Conservation (phyloP, 2,113 vertebrate species). For the Circaetus cinerascens region DNA sequence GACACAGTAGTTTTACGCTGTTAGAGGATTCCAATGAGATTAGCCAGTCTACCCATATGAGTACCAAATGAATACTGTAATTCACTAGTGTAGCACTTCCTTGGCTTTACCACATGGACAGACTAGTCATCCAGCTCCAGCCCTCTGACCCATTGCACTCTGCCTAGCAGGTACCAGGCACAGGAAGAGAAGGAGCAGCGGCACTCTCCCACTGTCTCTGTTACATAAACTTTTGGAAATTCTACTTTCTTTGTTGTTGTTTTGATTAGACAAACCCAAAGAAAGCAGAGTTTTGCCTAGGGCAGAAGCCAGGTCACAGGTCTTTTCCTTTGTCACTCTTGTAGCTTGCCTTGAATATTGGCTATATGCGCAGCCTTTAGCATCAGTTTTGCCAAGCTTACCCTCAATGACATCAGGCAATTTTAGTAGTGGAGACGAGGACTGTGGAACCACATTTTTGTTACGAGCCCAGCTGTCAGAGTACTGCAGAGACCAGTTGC, state of each 20-base stretch:
- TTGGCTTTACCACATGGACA: not conserved
- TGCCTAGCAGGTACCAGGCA: not conserved
- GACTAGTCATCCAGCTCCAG: fast-evolving
- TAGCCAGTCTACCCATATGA: not conserved
- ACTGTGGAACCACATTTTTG: not conserved
- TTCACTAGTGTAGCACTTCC: not conserved
- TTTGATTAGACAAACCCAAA: not conserved
- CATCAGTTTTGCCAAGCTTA: not conserved
- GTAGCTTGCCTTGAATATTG: not conserved
- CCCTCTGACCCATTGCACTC: not conserved
- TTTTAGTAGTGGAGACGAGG: not conserved
- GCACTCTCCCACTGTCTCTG: not conserved
- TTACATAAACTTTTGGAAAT: not conserved
- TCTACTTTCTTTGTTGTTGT: not conserved
- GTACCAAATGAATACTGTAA: not conserved
- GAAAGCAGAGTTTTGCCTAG: not conserved
- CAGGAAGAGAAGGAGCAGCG: not conserved
- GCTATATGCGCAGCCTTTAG: fast-evolving
- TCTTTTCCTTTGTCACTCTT: not conserved
- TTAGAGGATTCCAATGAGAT: not conserved
- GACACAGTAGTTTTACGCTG: not conserved
- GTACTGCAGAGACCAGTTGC: not conserved
- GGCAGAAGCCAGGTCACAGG: not conserved
- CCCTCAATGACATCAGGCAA: not conserved
- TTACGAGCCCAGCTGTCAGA: not conserved